Evolutionary conservation across 2,113 vertebrate species (phyloP), one percentile per base, ranked within the genome.

Genomic region (Hippopotamus amphibius): DNA sequence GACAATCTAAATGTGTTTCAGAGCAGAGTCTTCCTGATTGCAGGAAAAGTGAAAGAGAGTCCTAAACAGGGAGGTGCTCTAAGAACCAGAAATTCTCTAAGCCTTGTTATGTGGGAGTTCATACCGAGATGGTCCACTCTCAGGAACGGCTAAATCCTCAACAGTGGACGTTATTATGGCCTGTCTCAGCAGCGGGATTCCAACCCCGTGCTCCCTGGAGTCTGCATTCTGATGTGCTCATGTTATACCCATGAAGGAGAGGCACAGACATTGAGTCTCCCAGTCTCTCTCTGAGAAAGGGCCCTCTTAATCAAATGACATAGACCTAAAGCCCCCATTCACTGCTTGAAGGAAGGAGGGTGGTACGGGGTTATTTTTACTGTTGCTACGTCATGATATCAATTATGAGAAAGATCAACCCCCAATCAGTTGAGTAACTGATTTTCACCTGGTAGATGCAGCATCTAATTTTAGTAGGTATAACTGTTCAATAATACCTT

Each of bases 41-140:
- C 50, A 96, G 87, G 63, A 95, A 30, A 86, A 93, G 17, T 92
- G 12, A 90, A 41, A 86, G 11, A 88, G 22, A 92, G 33, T 82
- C 43, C 71, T 79, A 57, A 72, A 50, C 7, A 92, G 66, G 30
- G n/a, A 86, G 24, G 55, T 92, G 59, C 61, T 79, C 22, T 86
- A 68, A 68, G 90, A 83, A 66, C 59, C 0, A 0, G 21, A 50
- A 74, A 61, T 11, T 92, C 37, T 76, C 48, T 92, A 85, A 95
- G 33, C n/a, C 24, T 6, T 81, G 13, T 59, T 80, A 66, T 43
- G 0, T 72, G 41, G 46, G 61, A 86, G 22, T 93, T 93, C 61
- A 68, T 41, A 57, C 22, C 0, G 0, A 92, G 30, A 57, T 46
- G 30, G 26, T 81, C 6, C 16, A 41, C 14, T n/a, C 21, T 81